Percentiles rank a stretch among this genome's conserved stretches.
Conservation (phyloP, 2,797 vertebrate genomes). For the Coregonus suidteri region DNA sequence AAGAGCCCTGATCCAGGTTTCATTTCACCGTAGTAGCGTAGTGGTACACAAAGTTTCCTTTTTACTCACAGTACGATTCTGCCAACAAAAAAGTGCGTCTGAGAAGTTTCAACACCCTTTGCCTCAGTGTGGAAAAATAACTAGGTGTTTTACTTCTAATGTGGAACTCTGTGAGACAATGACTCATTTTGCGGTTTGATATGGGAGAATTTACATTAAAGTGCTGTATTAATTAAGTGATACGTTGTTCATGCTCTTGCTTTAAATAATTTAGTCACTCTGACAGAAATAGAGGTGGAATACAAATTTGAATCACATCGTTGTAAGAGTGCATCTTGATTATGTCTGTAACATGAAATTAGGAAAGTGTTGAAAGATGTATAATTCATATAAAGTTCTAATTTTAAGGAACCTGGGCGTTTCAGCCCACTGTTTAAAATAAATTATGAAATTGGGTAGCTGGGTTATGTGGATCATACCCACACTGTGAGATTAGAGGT, state of each 20-base stretch:
- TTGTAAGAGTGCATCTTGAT: conserved; percentile 5
- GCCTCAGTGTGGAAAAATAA: not conserved
- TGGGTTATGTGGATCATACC: not conserved
- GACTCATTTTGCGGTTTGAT: not conserved
- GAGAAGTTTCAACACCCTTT: conserved; percentile 49
- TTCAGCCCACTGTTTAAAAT: conserved; percentile 1
- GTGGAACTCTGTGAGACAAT: not conserved
- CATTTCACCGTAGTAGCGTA: not conserved
- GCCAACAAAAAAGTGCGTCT: conserved; percentile 19
- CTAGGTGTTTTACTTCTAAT: not conserved
- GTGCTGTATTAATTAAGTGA: not conserved
- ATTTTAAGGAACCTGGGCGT: not conserved
- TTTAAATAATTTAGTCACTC: conserved; percentile 13
- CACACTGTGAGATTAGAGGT: not conserved
- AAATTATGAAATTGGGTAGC: not conserved
- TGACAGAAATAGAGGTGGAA: conserved; percentile 5
- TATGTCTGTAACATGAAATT: conserved; percentile 13
- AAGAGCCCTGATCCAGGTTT: not conserved
- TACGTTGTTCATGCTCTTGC: not conserved
- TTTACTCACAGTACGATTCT: conserved; percentile 30
- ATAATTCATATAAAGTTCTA: conserved; percentile 1
- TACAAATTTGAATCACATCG: not conserved
- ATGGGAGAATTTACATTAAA: not conserved
- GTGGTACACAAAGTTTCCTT: conserved; percentile 30
- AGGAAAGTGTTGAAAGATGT: conserved; percentile 1